These are phyloP conservation scores for Petrophora chlorosata DNA, from an alignment of 2,888 invertebrate genomes.

Conservation along the genomic window DNA sequence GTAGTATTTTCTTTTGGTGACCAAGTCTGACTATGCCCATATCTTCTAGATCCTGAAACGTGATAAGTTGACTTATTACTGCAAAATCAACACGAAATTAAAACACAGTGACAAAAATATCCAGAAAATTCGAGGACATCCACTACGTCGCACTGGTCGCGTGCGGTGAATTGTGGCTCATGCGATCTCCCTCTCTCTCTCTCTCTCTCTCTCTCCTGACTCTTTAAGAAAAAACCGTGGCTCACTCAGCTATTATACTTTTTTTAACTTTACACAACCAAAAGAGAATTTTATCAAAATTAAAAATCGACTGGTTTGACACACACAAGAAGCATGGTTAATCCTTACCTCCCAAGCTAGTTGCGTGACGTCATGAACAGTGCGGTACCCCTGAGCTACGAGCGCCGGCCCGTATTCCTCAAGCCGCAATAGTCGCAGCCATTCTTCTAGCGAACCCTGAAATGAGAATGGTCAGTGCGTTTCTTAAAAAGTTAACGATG, in stretches of 20 bases:
- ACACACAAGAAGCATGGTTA: no score
- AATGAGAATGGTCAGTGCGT: constrained; percentile 19
- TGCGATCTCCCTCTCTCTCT: no score
- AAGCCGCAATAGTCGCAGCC: constrained; percentile 94
- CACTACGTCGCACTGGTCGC: no score
- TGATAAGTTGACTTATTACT: background rate
- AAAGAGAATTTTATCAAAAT: no score
- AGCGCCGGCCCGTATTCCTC: constrained; percentile 96
- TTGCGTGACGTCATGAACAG: constrained; percentile 96
- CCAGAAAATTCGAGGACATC: background rate
- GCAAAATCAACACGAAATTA: background rate
- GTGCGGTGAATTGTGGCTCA: no score
- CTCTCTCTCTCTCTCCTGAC: no score
- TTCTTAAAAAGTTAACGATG: background rate
- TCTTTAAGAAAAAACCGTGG: no score
- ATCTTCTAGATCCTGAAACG: constrained; percentile 94
- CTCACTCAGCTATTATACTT: no score
- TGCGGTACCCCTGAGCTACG: constrained; percentile 96
- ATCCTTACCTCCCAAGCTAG: constrained; percentile 95
- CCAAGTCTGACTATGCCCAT: constrained; percentile 97
- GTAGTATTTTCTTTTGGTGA: constrained; percentile 98
- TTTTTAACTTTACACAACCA: no score
- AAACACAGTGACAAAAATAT: background rate
- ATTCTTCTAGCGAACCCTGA: constrained; percentile 97
- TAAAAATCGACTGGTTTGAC: no score